A percentile compares a stretch with the other conserved stretches of the same genome.
Evolutionary conservation across 1,140 invertebrate genomes (phyloP).

Genomic region (Diabrotica virgifera): DNA sequence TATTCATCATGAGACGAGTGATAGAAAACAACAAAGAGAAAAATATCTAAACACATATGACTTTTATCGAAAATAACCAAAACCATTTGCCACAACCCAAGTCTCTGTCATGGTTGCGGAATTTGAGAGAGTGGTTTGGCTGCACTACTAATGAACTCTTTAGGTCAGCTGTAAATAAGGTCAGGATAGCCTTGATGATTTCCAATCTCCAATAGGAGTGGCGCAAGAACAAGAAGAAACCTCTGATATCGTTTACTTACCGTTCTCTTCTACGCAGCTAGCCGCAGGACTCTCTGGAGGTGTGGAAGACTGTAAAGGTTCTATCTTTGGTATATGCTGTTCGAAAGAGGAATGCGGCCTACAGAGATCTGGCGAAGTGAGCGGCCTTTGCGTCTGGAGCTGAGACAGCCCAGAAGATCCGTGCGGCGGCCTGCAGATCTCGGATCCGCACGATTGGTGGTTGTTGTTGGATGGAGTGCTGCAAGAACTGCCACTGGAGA

Average conservation of each 20-base stretch:
- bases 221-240: too few species aligned
- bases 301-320: constrained; percentile 49
- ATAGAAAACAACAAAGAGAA: too few species aligned
- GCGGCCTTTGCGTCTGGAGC: constrained; percentile 35
- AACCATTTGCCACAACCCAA: too few species aligned
- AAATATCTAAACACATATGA: too few species aligned
- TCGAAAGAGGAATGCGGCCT: constrained; percentile 41
- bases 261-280: constrained; percentile 43
- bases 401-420: constrained; percentile 15
- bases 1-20: too few species aligned
- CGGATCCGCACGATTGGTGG: constrained; percentile 45
- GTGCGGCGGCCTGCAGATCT: constrained; percentile 40
- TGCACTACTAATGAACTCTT: too few species aligned
- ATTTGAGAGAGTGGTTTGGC: too few species aligned
- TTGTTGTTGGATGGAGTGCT: constrained; percentile 48
- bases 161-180: too few species aligned
- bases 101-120: too few species aligned
- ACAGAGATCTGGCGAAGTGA: constrained; percentile 39
- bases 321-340: constrained; percentile 55
- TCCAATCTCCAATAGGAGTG: too few species aligned
- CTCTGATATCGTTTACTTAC: constrained; percentile 24
- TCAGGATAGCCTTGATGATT: too few species aligned
- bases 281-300: constrained; percentile 49
- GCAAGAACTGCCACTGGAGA: constrained; percentile 51
- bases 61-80: too few species aligned